A percentile compares a stretch with the other conserved stretches of the same genome.
Conservation (phyloP, 2,888 invertebrate species). For the Stenotaenia linearis region DNA sequence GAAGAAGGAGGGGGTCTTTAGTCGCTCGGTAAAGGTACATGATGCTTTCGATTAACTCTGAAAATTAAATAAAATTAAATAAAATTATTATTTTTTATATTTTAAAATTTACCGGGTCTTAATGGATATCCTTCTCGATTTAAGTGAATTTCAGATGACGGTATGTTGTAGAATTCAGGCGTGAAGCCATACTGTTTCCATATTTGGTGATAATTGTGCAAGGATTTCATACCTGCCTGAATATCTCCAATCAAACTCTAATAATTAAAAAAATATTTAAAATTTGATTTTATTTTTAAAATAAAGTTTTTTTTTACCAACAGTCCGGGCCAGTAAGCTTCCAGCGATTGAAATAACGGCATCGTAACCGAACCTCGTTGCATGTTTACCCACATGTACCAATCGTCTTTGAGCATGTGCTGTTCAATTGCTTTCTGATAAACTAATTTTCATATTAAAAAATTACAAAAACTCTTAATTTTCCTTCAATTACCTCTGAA, state of each 20-base stretch:
- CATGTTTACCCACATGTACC: constrained; percentile 99
- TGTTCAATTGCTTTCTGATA: constrained; percentile 50
- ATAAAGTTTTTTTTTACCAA: constrained; percentile 51
- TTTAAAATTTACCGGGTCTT: constrained; percentile 59
- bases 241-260: constrained; percentile 67
- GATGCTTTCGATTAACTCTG: constrained; percentile 87
- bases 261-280: constrained; percentile 32
- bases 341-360: constrained; percentile 96
- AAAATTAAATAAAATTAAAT: constrained; percentile 32
- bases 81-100: neutral
- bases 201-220: constrained; percentile 93
- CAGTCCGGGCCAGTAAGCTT: constrained; percentile 97
- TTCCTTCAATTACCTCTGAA: constrained; percentile 57
- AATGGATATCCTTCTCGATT: constrained; percentile 89
- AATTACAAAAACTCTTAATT: too few relatives aligned
- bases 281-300: too few relatives aligned
- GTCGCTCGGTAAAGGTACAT: constrained; percentile 95
- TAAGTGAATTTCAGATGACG: constrained; percentile 68
- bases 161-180: constrained; percentile 96
- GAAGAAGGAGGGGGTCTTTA: constrained; percentile 81
- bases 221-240: constrained; percentile 81
- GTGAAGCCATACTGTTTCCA: constrained; percentile 97
- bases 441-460: too few relatives aligned
- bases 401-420: constrained; percentile 80
- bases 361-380: constrained; percentile 87